A percentile compares a stretch with the other conserved stretches of the same genome.
phyloP scores from a whole-genome alignment of 2,113 vertebrate genomes.

The Xiphophorus maculatus region DNA sequence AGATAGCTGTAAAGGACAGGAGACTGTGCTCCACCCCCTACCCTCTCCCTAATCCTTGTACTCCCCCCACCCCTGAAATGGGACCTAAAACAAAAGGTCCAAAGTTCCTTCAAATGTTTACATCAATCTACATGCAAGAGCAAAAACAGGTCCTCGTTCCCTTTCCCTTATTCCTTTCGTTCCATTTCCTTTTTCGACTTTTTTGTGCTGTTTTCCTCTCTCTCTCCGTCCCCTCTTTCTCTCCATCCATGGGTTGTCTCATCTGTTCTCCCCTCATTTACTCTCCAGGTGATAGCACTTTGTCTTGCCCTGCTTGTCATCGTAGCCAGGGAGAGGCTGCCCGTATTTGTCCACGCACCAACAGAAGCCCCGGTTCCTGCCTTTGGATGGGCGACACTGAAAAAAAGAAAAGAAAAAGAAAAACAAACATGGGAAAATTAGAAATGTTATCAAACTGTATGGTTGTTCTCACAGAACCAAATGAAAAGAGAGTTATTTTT shows the following conservation, averaged over 20 bases:
- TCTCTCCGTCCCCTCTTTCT: neutral
- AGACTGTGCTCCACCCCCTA: conserved; percentile 30
- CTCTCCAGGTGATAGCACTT: conserved; percentile 89
- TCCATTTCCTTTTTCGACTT: neutral
- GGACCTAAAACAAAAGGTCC: conserved; percentile 66
- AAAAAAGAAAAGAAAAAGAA: neutral
- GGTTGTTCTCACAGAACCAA: too few relatives aligned
- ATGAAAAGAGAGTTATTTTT: neutral
- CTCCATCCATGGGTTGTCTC: conserved; percentile 37
- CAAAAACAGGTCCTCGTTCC: conserved; percentile 37
- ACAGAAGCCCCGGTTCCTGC: conserved; percentile 91
- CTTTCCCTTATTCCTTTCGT: conserved; percentile 7
- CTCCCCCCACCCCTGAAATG: conserved; percentile 33
- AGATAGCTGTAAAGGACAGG: conserved; percentile 66
- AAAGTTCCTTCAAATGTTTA: conserved; percentile 70
- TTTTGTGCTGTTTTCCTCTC: conserved; percentile 25
- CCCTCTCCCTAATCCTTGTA: neutral
- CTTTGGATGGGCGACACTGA: conserved; percentile 95
- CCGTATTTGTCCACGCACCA: conserved; percentile 98
- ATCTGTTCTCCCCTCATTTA: conserved; percentile 79
- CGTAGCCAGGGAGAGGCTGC: conserved; percentile 85
- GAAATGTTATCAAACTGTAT: neutral
- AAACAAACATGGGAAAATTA: neutral
- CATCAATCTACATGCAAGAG: conserved; percentile 66
- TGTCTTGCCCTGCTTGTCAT: conserved; percentile 82